Conservation (phyloP, 2,797 vertebrate genomes). For the Anas georgica region DNA sequence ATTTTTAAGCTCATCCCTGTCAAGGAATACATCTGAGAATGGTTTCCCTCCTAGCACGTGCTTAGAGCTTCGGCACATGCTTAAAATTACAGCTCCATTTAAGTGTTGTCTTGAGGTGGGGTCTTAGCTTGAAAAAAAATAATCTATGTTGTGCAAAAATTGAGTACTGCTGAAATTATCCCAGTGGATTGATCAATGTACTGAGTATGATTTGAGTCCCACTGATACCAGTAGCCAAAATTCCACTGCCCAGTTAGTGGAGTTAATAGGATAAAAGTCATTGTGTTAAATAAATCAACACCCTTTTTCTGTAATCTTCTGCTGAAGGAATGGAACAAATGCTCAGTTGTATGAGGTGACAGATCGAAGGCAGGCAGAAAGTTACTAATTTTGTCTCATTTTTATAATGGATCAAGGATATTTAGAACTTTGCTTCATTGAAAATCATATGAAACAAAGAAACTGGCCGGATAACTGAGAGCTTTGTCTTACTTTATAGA, state of each 20-base stretch:
- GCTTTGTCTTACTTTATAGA: slow-evolving; percentile 14
- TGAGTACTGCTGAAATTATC: not conserved
- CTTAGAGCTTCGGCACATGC: slow-evolving; percentile 60
- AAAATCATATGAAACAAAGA: slow-evolving; percentile 1
- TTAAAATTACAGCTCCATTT: slow-evolving; percentile 33
- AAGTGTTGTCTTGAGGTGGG: slow-evolving; percentile 14
- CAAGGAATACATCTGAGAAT: slow-evolving; percentile 35
- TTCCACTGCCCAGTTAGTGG: not conserved
- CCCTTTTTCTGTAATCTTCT: not conserved
- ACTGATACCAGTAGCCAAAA: not conserved
- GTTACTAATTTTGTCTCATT: not conserved
- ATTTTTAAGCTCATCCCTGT: slow-evolving; percentile 34
- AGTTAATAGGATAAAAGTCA: slow-evolving; percentile 9
- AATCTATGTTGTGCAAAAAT: not conserved
- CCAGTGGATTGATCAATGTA: not conserved
- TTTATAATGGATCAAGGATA: slow-evolving; percentile 36
- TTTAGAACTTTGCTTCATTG: slow-evolving; percentile 38
- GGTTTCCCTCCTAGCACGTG: slow-evolving; percentile 44
- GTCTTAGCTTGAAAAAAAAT: slow-evolving; percentile 1
- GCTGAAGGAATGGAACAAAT: not conserved
- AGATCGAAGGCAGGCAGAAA: slow-evolving; percentile 20
- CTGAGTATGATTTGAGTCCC: not conserved
- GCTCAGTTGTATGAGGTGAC: not conserved
- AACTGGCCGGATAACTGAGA: not conserved
- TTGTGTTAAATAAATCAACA: not conserved